phyloP scores from a whole-genome alignment of 2,113 vertebrate genomes.

The Percina caprodes region DNA sequence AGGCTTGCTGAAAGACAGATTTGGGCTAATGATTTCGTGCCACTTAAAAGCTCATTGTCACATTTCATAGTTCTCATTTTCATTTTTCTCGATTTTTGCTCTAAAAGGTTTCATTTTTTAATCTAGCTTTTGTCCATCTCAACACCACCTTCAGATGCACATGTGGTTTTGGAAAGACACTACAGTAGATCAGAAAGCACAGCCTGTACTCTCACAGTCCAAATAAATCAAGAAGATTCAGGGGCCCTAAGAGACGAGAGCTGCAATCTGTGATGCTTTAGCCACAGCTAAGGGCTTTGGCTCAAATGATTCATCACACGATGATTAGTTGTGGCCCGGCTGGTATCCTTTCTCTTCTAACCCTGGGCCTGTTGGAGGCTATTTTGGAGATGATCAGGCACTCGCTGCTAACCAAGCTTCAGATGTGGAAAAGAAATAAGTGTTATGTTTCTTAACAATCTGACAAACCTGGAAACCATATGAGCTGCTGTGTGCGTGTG shows the following conservation, averaged over 20 bases:
- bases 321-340: constrained; percentile 76
- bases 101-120: constrained; percentile 3
- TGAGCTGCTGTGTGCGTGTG: constrained; percentile 44
- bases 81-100: constrained; percentile 16
- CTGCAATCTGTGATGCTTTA: constrained; percentile 71
- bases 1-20: constrained; percentile 30
- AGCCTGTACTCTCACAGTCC: constrained; percentile 27
- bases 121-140: background rate
- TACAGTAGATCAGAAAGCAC: constrained; percentile 41
- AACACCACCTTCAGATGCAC: constrained; percentile 12
- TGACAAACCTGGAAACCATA: constrained; percentile 79
- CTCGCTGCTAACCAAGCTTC: constrained; percentile 62
- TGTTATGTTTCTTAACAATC: constrained; percentile 74
- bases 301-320: constrained; percentile 81
- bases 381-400: constrained; percentile 73
- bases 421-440: constrained; percentile 79
- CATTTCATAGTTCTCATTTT: constrained; percentile 2
- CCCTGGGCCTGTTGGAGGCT: constrained; percentile 64
- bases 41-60: constrained; percentile 28
- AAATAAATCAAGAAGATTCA: constrained; percentile 65
- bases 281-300: constrained; percentile 70
- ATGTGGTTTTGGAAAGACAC: constrained; percentile 21
- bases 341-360: constrained; percentile 69
- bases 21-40: constrained; percentile 24
- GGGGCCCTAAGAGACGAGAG: constrained; percentile 47